phyloP scores from a whole-genome alignment of 2,113 vertebrate species.

The Willisornis vidua region DNA sequence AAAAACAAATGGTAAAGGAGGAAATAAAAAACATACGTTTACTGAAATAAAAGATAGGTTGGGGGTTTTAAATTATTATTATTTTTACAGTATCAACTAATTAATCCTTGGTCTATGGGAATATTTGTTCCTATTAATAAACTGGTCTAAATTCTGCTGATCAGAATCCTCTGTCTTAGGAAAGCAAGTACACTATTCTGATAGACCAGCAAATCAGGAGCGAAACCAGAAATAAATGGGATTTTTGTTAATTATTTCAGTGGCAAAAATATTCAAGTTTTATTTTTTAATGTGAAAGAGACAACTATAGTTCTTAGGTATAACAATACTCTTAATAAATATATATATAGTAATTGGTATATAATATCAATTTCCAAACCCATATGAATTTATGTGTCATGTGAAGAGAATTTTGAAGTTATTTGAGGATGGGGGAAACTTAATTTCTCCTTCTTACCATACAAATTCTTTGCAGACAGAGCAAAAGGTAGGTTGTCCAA shows the following conservation, averaged over 20 bases:
- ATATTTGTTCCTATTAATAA: background rate
- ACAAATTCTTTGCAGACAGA: conserved; percentile 98
- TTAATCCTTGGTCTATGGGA: background rate
- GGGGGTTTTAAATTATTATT: background rate
- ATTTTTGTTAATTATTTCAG: background rate
- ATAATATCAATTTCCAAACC: background rate
- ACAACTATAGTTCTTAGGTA: background rate
- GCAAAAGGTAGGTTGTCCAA: conserved; percentile 96
- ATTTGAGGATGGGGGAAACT: background rate
- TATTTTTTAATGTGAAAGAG: background rate
- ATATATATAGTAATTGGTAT: too few species aligned
- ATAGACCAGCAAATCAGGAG: background rate
- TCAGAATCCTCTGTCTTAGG: background rate
- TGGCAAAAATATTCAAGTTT: background rate
- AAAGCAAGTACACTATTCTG: background rate
- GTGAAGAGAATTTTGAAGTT: background rate
- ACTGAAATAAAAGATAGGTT: background rate
- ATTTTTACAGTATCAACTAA: background rate
- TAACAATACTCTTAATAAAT: background rate
- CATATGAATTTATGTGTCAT: background rate
- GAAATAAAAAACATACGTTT: background rate
- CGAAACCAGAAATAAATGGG: background rate
- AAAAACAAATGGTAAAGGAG: conserved; percentile 34
- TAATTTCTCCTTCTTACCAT: conserved; percentile 81
- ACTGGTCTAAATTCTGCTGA: background rate